A percentile compares a stretch with the other conserved stretches of the same genome.
phyloP scores from a whole-genome alignment of 2,888 invertebrate species.

The Oscheius myriophilus region DNA sequence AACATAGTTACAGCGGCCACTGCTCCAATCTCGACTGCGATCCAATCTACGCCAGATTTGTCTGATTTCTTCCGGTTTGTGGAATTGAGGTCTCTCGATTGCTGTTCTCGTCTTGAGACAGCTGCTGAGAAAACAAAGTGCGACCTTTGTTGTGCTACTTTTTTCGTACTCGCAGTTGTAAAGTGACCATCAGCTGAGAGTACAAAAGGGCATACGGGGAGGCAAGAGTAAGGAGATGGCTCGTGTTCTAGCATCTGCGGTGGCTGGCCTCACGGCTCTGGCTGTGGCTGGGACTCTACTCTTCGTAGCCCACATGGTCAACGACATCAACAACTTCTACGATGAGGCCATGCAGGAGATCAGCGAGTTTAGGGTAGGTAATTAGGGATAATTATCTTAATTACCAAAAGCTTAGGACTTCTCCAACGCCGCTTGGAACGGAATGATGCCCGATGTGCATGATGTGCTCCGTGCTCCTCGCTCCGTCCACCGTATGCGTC shows the following conservation, averaged over 20 bases:
- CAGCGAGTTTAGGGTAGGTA: slow-evolving; percentile 9
- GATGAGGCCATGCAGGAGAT: slow-evolving; percentile 42
- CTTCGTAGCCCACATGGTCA: slow-evolving; percentile 26
- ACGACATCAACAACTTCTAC: slow-evolving; percentile 46
- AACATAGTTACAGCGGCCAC: too few relatives aligned
- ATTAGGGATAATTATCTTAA: background rate
- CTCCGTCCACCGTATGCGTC: slow-evolving; percentile 23
- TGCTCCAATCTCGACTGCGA: too few relatives aligned
- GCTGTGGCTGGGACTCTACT: slow-evolving; percentile 7
- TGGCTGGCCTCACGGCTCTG: slow-evolving; percentile 7
- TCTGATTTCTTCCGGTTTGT: too few relatives aligned
- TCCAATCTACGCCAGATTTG: too few relatives aligned
- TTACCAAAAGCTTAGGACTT: background rate
- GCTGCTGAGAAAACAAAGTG: too few relatives aligned
- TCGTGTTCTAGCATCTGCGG: slow-evolving; percentile 18
- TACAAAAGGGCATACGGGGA: background rate
- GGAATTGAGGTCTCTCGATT: too few relatives aligned
- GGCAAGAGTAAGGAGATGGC: slow-evolving; percentile 1
- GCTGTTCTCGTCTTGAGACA: too few relatives aligned
- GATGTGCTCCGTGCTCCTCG: slow-evolving; percentile 19
- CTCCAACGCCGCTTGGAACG: slow-evolving; percentile 9
- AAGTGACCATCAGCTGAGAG: too few relatives aligned
- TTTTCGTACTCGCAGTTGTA: too few relatives aligned
- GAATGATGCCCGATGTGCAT: slow-evolving; percentile 23
- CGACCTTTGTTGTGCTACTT: too few relatives aligned